Percentiles rank a stretch among this genome's conserved stretches.
Conservation (phyloP, 2,113 vertebrate species). For the Grammomys dolichurus region DNA sequence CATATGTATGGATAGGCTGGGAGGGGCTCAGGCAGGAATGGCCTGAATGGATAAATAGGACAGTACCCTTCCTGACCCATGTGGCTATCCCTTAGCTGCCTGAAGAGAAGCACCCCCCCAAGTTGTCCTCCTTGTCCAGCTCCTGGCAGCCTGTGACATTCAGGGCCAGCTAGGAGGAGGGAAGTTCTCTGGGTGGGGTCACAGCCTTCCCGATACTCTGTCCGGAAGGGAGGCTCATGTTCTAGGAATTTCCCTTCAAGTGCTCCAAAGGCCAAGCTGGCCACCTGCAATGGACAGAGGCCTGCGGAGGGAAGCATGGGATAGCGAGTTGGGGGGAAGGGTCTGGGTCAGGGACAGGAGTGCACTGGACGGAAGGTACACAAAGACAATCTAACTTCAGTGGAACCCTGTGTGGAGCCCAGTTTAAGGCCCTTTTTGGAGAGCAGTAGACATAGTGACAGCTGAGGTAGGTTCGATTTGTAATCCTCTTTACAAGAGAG, state of each 20-base stretch:
- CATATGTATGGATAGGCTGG: fast-evolving
- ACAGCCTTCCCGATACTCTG: neutral
- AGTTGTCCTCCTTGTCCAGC: neutral
- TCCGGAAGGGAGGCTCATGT: constrained; percentile 67
- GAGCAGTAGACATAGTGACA: neutral
- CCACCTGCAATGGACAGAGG: neutral
- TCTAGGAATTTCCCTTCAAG: constrained; percentile 73
- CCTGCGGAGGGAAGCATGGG: neutral
- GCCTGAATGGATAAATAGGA: neutral
- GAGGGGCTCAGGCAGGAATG: neutral
- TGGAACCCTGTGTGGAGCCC: fast-evolving
- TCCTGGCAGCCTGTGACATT: neutral
- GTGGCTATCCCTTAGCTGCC: too few relatives aligned
- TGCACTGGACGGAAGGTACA: neutral
- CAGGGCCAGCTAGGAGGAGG: neutral
- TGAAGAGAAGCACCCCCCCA: neutral
- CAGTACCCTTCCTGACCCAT: neutral
- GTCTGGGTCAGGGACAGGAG: neutral
- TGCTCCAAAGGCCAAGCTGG: constrained; percentile 47
- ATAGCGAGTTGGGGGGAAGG: fast-evolving
- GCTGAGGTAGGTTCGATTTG: neutral
- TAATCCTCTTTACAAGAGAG: neutral
- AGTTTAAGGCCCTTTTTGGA: neutral
- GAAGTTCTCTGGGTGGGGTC: constrained; percentile 69
- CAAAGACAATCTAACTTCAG: neutral